A percentile compares a stretch with the other conserved stretches of the same genome.
phyloP scores from a whole-genome alignment of 2,113 vertebrate species.

The Sylvietta virens region DNA sequence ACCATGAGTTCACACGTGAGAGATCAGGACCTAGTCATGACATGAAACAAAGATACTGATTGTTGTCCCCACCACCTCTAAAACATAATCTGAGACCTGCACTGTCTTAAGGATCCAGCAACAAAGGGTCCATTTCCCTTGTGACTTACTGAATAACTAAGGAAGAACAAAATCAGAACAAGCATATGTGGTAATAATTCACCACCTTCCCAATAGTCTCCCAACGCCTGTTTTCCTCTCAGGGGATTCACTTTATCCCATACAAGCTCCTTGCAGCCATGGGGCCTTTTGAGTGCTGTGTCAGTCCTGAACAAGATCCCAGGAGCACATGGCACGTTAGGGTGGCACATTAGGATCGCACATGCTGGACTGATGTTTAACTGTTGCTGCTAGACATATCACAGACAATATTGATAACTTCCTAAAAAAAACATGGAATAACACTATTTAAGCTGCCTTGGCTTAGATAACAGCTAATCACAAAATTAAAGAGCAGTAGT shows the following conservation, averaged over 20 bases:
- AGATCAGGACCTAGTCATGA: not conserved
- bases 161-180: not conserved
- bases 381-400: not conserved
- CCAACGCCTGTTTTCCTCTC: not conserved
- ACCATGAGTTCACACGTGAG: not conserved
- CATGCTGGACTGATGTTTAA: not conserved
- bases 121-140: not conserved
- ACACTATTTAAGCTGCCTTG: not conserved
- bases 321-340: not conserved
- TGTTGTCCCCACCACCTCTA: not conserved
- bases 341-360: not conserved
- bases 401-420: not conserved
- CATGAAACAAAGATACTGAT: not conserved
- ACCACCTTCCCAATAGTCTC: not conserved
- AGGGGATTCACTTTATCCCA: fast-evolving
- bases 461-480: not conserved
- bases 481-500: not conserved
- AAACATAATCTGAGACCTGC: not conserved
- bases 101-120: not conserved
- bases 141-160: not conserved
- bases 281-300: not conserved
- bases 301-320: not conserved
- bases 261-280: not conserved
- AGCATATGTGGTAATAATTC: not conserved
- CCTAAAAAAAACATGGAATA: not conserved